A percentile compares a stretch with the other conserved stretches of the same genome.
These are phyloP conservation scores for Drosophila nr. medialis DNA, from an alignment of 2,888 invertebrate species.

Conservation along the genomic window DNA sequence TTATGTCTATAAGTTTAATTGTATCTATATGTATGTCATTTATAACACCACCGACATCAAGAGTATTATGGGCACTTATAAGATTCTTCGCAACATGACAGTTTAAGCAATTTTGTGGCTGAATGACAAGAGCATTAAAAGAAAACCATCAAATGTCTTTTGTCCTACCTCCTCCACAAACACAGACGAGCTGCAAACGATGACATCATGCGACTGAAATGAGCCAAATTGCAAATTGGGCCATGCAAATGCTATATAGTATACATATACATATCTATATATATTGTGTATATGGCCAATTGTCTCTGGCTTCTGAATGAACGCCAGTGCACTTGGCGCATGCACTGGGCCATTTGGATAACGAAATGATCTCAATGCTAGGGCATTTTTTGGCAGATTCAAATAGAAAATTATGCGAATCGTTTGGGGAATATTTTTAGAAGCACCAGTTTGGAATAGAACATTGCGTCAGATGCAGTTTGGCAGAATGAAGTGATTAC, in stretches of 20 bases:
- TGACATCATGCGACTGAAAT: slow-evolving; percentile 57
- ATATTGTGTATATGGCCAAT: slow-evolving; percentile 54
- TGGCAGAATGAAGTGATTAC: slow-evolving; percentile 48
- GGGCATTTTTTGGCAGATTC: slow-evolving; percentile 57
- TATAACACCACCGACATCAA: background rate
- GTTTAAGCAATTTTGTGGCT: slow-evolving; percentile 53
- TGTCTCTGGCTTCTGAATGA: slow-evolving; percentile 47
- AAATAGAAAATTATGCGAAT: background rate
- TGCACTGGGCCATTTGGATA: slow-evolving; percentile 32
- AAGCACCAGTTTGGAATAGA: slow-evolving; percentile 25
- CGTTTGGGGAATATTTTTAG: slow-evolving; percentile 42
- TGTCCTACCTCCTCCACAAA: slow-evolving; percentile 17
- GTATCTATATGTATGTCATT: background rate
- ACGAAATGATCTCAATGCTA: slow-evolving; percentile 69
- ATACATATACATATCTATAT: slow-evolving; percentile 20
- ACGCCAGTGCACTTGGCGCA: slow-evolving; percentile 72
- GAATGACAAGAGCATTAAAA: slow-evolving; percentile 43
- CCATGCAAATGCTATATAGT: slow-evolving; percentile 36
- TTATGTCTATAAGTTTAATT: background rate
- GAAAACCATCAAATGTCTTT: slow-evolving; percentile 39
- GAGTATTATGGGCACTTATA: slow-evolving; percentile 15
- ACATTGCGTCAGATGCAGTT: slow-evolving; percentile 50
- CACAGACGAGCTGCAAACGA: slow-evolving; percentile 43
- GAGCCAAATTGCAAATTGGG: slow-evolving; percentile 63
- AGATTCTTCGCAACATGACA: slow-evolving; percentile 46